These are phyloP conservation scores for Lepeophtheirus nordmannii DNA, from an alignment of 2,888 invertebrate species.

Conservation along the genomic window DNA sequence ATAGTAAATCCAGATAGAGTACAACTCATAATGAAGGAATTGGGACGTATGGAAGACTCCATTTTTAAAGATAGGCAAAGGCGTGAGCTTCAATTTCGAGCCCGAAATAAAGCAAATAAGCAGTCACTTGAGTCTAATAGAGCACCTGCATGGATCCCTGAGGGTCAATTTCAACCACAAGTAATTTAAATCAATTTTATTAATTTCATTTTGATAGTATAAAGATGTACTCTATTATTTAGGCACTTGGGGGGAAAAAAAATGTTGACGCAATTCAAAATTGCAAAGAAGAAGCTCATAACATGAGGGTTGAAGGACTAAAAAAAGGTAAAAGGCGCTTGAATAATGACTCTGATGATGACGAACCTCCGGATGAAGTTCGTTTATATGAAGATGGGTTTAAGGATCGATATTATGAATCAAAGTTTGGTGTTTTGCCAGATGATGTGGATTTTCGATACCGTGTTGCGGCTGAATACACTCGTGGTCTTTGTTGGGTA, in stretches of 20 bases:
- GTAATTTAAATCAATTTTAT: conserved; percentile 36
- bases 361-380: conserved; percentile 70
- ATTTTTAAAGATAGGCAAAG: conserved; percentile 85
- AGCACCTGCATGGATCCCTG: conserved; percentile 49
- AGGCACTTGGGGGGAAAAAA: conserved; percentile 35
- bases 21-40: conserved; percentile 80
- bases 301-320: conserved; percentile 44
- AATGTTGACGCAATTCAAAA: conserved; percentile 43
- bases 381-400: conserved; percentile 90
- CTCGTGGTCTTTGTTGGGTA: conserved; percentile 93
- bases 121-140: conserved; percentile 36
- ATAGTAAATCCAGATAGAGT: conserved; percentile 81
- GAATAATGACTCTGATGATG: conserved; percentile 34
- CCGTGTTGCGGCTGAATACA: conserved; percentile 83
- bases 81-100: conserved; percentile 64
- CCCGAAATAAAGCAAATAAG: conserved; percentile 50
- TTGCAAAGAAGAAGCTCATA: conserved; percentile 57
- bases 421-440: conserved; percentile 65
- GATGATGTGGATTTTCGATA: conserved; percentile 69
- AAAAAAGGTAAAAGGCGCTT: conserved; percentile 25
- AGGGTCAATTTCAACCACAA: conserved; percentile 63
- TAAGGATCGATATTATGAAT: conserved; percentile 92
- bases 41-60: conserved; percentile 87
- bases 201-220: conserved; percentile 41
- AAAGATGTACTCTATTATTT: conserved; percentile 36